These are phyloP conservation scores for Pristionchus maxplancki DNA, from an alignment of 2,888 invertebrate genomes.

Conservation along the genomic window DNA sequence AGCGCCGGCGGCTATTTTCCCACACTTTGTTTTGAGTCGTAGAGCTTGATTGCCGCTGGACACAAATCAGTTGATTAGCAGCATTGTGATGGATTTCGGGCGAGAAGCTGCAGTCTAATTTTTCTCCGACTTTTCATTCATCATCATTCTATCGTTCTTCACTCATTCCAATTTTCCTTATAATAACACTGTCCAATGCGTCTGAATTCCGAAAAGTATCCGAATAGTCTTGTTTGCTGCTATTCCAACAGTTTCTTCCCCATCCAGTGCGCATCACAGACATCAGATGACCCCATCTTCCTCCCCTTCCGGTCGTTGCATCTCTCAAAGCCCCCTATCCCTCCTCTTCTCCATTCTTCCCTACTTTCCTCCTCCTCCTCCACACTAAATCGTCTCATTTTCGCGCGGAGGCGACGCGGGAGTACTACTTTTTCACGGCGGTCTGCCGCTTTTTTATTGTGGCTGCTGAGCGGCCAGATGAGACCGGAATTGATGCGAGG, in stretches of 20 bases:
- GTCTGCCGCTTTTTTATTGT: neutral
- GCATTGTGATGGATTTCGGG: neutral
- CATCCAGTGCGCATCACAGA: neutral
- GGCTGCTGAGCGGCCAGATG: neutral
- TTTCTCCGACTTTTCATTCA: too few relatives aligned
- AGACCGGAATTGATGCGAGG: neutral
- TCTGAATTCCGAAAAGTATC: too few relatives aligned
- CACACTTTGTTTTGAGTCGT: constrained; percentile 22
- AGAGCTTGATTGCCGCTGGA: neutral
- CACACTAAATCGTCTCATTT: constrained; percentile 37
- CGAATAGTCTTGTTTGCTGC: too few relatives aligned
- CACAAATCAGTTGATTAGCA: constrained; percentile 12
- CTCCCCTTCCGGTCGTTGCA: neutral
- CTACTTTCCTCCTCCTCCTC: neutral
- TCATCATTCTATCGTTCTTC: too few relatives aligned
- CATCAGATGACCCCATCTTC: constrained; percentile 30
- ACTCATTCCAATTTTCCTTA: too few relatives aligned
- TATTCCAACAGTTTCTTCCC: too few relatives aligned
- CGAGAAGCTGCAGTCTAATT: too few relatives aligned
- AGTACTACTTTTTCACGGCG: constrained; percentile 6
- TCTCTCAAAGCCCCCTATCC: neutral
- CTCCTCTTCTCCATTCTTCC: constrained; percentile 14
- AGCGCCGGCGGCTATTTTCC: constrained; percentile 15
- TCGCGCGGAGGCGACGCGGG: neutral
- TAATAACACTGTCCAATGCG: too few relatives aligned